Percentiles rank a stretch among this genome's conserved stretches.
phyloP scores from a whole-genome alignment of 2,888 invertebrate species.

The Conops quadrifasciatus region DNA sequence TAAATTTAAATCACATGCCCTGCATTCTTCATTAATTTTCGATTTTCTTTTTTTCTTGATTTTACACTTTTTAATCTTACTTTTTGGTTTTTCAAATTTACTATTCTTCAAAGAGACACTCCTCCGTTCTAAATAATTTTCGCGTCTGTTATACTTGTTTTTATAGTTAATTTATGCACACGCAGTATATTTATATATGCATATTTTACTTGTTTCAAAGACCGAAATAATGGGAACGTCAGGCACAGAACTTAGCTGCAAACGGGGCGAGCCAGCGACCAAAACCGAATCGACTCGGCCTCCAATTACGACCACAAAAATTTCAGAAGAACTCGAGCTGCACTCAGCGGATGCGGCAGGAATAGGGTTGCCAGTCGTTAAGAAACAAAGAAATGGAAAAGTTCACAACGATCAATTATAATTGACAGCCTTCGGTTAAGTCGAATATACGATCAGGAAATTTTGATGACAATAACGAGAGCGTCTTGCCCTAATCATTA shows the following conservation, averaged over 20 bases:
- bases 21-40: background rate
- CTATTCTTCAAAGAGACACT: background rate
- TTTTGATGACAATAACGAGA: too few species aligned
- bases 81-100: background rate
- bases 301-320: constrained; percentile 23
- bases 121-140: too few species aligned
- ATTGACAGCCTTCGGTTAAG: too few species aligned
- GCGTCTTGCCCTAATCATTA: too few species aligned
- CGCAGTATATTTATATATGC: constrained; percentile 1
- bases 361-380: constrained; percentile 1
- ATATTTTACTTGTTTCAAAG: constrained; percentile 9
- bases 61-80: constrained; percentile 1
- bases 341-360: constrained; percentile 13
- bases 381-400: too few species aligned
- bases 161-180: background rate
- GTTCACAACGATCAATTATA: too few species aligned
- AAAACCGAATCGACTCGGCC: constrained; percentile 34
- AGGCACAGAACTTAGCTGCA: constrained; percentile 14
- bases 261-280: constrained; percentile 31
- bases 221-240: constrained; percentile 28
- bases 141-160: too few species aligned
- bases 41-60: background rate
- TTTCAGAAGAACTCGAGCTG: constrained; percentile 14
- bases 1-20: background rate
- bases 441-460: too few species aligned